Evolutionary conservation across 2,888 invertebrate species (phyloP), one percentile per base, ranked within the genome.

Genomic region (Agonopterix subpropinquella): DNA sequence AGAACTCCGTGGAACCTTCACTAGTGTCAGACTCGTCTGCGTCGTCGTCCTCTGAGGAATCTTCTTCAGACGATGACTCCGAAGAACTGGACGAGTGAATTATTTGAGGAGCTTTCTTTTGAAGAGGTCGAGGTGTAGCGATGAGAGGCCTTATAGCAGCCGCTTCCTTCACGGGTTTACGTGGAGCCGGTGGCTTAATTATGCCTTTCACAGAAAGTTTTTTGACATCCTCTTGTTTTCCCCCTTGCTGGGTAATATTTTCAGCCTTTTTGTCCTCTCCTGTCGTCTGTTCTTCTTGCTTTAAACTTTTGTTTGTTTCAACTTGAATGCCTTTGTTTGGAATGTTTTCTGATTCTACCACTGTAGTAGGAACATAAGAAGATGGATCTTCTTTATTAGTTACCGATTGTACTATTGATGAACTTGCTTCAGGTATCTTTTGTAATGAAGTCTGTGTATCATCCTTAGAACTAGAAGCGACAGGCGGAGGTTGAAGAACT

Each of bases 71-170:
- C 60, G 88, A 85, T 37, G 83, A 71, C 50, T 87, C 81, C 8
- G 89, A 72, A 59, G 86, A 81, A 48, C 80, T 80, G 4, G 83
- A 77, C 10, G 81, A 80, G 61, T 77, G 79, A 44, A 87, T 77
- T 4, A 83, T 61, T 70, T 84, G 87, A 50, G 85, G 81, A 46
- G 62, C 57, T 65, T 80, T 84, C 67, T 91, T 92, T 65, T 90
- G 91, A 36, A 92, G 72, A 4, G 92, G 92, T 47, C 91, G 86
- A 47, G 92, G 92, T 45, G 91, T 91, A 13, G 92, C 92, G 62
- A 91, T 89, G 46, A 92, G 70, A 13, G 90, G 89, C 65, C 85
- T 89, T 4, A 82, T 62, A 35, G 91, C 87, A 47, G 85, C 83
- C 73, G 91, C 90, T 53, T 90, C 87, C 64, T 90, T 91, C 41